Percentiles rank a stretch among this genome's conserved stretches.
These are phyloP conservation scores for Phrynocephalus versicolor DNA, from an alignment of 2,113 vertebrate genomes.

Conservation along the genomic window DNA sequence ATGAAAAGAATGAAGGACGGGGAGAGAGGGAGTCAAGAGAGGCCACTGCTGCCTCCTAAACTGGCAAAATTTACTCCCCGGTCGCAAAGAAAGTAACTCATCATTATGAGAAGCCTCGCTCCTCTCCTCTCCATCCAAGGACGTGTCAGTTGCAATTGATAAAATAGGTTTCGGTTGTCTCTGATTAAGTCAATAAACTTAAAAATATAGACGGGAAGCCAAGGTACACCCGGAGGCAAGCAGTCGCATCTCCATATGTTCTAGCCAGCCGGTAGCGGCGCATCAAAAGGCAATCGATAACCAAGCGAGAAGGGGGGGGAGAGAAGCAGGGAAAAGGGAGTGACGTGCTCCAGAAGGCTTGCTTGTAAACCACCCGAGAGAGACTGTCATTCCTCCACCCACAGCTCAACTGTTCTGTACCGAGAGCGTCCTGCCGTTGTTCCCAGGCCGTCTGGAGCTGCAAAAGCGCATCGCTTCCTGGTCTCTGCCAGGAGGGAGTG, in stretches of 20 bases:
- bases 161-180: not conserved
- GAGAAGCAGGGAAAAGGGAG: not conserved
- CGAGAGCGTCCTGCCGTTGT: slow-evolving; percentile 44
- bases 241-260: slow-evolving; percentile 44
- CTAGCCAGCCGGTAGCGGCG: slow-evolving; percentile 30
- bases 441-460: slow-evolving; percentile 15
- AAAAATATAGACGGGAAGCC: slow-evolving; percentile 25
- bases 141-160: not conserved
- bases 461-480: slow-evolving; percentile 30
- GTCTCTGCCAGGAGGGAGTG: slow-evolving; percentile 29
- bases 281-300: slow-evolving; percentile 41
- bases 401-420: slow-evolving; percentile 37
- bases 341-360: slow-evolving; percentile 11
- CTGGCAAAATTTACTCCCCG: too few relatives aligned
- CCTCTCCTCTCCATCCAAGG: too few relatives aligned
- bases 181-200: slow-evolving; percentile 37
- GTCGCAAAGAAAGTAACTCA: too few relatives aligned
- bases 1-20: too few relatives aligned
- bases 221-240: slow-evolving; percentile 28
- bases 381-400: slow-evolving; percentile 37
- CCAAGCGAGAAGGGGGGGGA: slow-evolving; percentile 28
- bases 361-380: slow-evolving; percentile 2
- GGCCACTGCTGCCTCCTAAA: too few relatives aligned
- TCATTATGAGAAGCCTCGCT: not conserved
- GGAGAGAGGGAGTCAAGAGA: not conserved